Base-by-base conservation (phyloP, 2,113 vertebrate genomes). In the Bombycilla garrulus region DNA sequence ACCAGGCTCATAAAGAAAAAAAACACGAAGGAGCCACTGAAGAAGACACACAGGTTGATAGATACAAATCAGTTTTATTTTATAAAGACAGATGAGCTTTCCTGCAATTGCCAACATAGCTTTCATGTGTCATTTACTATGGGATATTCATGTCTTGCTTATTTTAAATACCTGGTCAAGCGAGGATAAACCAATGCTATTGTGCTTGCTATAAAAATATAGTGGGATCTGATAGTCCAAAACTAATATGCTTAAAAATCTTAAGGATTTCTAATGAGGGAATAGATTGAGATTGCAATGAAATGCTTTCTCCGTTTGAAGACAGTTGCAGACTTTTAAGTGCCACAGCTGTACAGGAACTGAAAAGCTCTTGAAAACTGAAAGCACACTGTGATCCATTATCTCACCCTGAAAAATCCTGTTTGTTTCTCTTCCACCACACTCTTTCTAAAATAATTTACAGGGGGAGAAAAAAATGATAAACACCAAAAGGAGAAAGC, bases 31-130 rank as follows among this genome's bases (percentile, higher is more conserved):
- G 50, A 95, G 81, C 24, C 94, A 87, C 70, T 83, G 82, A 96
- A 23, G 74, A 97, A 97, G 90, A 94, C 93, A 94, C 89, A 73
- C 56, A 94, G 79, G 88, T 95, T 92, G 95, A 95, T 96, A 97
- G 96, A 98, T 97, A 96, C 56, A 78, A 90, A 97, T 95, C 94
- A 93, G 81, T 91, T 98, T 98, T 98, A 98, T 98, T 98, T 97
- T 95, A 98, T 97, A 97, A 98, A 97, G 97, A 97, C 96, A 98
- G 94, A 98, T 96, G 97, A 97, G 51, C 82, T 98, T 95, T 95
- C 94, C 95, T 54, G 57, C 97, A 97, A 95, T 97, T 95, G 96
- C 89, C 95, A 96, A 97, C 92, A 95, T 58, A 93, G 86, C 66
- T 96, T 97, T 83, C 94, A 94, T 45, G 95, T 97, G 95, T 92